Base-by-base conservation (phyloP, 2,113 vertebrate species). In the Hymenochirus boettgeri region DNA sequence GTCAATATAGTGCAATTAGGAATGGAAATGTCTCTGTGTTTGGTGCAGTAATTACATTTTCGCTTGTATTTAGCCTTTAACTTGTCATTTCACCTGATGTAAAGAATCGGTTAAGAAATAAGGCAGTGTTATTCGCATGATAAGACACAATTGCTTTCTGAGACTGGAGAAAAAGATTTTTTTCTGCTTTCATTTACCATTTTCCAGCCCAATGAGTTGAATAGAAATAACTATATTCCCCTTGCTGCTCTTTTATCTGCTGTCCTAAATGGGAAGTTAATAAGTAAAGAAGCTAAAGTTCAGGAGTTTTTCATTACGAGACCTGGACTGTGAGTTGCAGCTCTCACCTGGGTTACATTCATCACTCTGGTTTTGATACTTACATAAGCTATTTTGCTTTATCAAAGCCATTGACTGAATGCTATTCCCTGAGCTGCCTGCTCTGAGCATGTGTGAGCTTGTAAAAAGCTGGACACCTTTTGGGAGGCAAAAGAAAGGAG, bases 11-110 rank as follows among this genome's bases (percentile, higher is more conserved):
- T 57, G 54, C 22, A 17, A 21, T 17, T n/a, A 42, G 10, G 19
- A 57, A 57, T 8, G 27, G 54, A 57, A 21, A 35, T 21, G 29
- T 21, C 21, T 57, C 31, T 6, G n/a, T 29, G 18, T 6, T 55
- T 11, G 31, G 19, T 35, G n/a, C 18, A 37, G 54, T 57, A 35
- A 57, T 57, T 57, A 57, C 54, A 57, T 57, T 57, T 57, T 57
- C 54, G 29, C 33, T 19, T 57, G 37, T 27, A 57, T 22, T 35
- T 57, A 35, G 29, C 54, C 33, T 35, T 57, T 35, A 21, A 27
- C 37, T 57, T 57, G 31, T 33, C 54, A 57, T 57, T 57, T 57
- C 54, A 57, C 54, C 54, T 57, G 27, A 18, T 35, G 18, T 57
- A 35, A 35, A 37, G 26, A 57, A 21, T 35, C 54, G 7, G 29